Evolutionary conservation across 2,888 invertebrate genomes (phyloP), one percentile per base, ranked within the genome.

Genomic region (Epirrhoe tristata): DNA sequence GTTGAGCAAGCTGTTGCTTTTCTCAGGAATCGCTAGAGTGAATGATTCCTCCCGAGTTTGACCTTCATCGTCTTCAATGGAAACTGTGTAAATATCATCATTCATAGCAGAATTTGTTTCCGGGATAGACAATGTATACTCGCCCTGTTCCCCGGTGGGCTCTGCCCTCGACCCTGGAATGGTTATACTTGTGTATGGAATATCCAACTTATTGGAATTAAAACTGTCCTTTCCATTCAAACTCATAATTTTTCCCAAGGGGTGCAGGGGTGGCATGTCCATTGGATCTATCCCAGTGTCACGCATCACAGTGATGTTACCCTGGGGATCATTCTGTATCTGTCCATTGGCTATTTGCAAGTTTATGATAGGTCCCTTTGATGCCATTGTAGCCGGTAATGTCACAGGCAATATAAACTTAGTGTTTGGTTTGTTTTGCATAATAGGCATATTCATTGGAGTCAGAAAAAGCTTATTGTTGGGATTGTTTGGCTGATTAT

Each of bases 311-410:
- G 95, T 95, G 54, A 95, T 94, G 55, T 94, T 94, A 14, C 95
- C 95, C 79, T 94, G 94, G 32, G 91, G 93, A 76, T 95, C 95
- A 75, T 94, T 93, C 76, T 94, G 95, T 67, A 95, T 89, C 81
- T 95, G 95, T 4, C 95, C 95, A 84, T 95, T 96, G 24, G 95
- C 94, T 79, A 96, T 95, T 89, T 96, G 96, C 67, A 96, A 89
- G 83, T 96, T 96, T 67, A 95, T 95, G 74, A 95, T 94, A 56
- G 95, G 95, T 7, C 94, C 94, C 79, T 94, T 94, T 10, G 93
- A 93, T 8, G 94, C 90, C 90, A 95, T 95, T 0, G 94, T 94
- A 1, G 94, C 93, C 12, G 94, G 93, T 58, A 93, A 77, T 31
- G 88, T 88, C 1, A 92, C 91, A 0, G 95, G 95, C 51, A 94